Evolutionary conservation across 2,888 invertebrate species (phyloP), one percentile per base, ranked within the genome.

Genomic region (Polydrusus tereticollis): DNA sequence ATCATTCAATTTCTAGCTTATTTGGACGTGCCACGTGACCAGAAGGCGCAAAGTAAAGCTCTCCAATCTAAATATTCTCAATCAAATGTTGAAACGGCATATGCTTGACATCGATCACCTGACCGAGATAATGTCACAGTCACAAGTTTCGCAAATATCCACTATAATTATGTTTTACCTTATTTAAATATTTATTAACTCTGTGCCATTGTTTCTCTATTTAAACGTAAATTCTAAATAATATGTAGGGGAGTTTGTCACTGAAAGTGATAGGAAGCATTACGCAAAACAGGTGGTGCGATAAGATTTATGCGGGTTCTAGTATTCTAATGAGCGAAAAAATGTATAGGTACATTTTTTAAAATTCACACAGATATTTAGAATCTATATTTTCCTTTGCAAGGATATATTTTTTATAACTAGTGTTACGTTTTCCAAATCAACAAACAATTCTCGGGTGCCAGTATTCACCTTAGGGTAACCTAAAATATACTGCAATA

Each of bases 101-200:
- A 52, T 52, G 50, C 16, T 52, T 2, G n/a, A 14, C 50, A 52
- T 52, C 50, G 26, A 52, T 52, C 50, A 52, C 50, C 26, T 52
- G 26, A 52, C 50, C 14, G 6, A 26, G 50, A 52, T 52, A 52
- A 8, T 52, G 50, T 52, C 50, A 52, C 14, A 12, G 14, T 14
- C 7, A n/a, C n/a, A 52, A 26, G 0, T 52, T 52, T 52, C 7
- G 50, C 50, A 52, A 8, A 52, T n/a, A 26, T 10, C 5, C 7
- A 26, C 26, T 14, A 26, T 8, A n/a, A 26, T 52, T 26, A 16
- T 20, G n/a, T 12, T n/a, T n/a, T 23, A 23, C 1, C 14, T 26
- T 26, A 52, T 14, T 52, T 52, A 52, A 52, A 52, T 52, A 52
- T 52, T 52, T 52, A 52, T 26, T 52, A 52, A 20, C 2, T 26